A percentile compares a stretch with the other conserved stretches of the same genome.
Evolutionary conservation across 2,113 vertebrate species (phyloP).

Genomic region (Zeus faber): DNA sequence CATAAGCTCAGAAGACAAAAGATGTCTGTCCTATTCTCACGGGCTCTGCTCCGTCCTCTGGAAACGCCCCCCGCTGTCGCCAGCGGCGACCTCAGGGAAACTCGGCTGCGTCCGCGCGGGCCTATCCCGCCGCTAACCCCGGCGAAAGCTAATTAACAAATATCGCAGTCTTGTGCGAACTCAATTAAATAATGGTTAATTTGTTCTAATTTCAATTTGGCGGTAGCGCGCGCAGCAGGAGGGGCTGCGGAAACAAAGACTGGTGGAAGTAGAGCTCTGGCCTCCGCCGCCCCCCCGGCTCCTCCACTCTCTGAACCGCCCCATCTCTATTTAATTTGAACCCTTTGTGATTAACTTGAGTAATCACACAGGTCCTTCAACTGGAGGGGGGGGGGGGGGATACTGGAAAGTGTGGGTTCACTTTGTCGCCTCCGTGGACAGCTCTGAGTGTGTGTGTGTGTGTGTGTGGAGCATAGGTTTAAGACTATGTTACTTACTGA

Average conservation of each 20-base stretch:
- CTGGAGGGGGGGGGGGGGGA: constrained; percentile 41
- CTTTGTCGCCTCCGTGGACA: no score
- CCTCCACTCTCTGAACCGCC: constrained; percentile 46
- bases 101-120: constrained; percentile 33
- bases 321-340: constrained; percentile 67
- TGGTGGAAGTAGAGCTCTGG: constrained; percentile 49
- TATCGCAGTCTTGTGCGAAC: constrained; percentile 73
- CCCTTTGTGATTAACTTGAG: constrained; percentile 66
- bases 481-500: neutral
- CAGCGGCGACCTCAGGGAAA: constrained; percentile 45
- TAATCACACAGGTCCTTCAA: constrained; percentile 57
- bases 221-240: constrained; percentile 57
- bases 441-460: no score
- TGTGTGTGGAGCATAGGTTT: no score
- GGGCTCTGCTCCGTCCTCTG: constrained; percentile 49
- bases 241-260: constrained; percentile 50
- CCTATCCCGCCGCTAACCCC: constrained; percentile 59
- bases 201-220: constrained; percentile 78
- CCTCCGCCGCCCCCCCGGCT: constrained; percentile 55
- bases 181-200: constrained; percentile 82
- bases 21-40: no score
- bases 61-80: constrained; percentile 41
- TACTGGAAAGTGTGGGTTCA: constrained; percentile 35
- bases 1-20: constrained; percentile 37
- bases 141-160: constrained; percentile 76